Base-by-base conservation (phyloP, 2,113 vertebrate genomes). In the Sorex araneus region DNA sequence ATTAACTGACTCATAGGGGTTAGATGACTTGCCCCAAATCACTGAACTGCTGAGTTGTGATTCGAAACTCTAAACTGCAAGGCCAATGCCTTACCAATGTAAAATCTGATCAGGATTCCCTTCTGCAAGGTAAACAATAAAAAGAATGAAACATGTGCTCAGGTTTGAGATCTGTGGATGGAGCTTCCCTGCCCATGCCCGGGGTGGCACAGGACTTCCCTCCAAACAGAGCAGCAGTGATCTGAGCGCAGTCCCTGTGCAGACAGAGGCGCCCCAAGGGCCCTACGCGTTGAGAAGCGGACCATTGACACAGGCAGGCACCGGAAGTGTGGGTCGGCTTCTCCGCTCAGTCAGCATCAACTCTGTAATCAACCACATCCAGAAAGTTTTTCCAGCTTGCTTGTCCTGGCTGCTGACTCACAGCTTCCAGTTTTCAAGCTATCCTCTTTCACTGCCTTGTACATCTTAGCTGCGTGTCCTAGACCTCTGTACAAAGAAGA, bases 331-430 rank as follows among this genome's bases (percentile, higher is more conserved):
- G 18, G 28, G 40, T 32, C 63, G 3, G 36, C 63, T 77, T 77
- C 89, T 92, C 86, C 28, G 54, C 34, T 60, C 8, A 83, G 32
- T 69, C 19, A 16, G 25, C 23, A 63, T 74, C 84, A 18, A 54
- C 54, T 30, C 54, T 84, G 27, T n/a, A 76, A 64, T 84, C 71
- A 76, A 60, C 76, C 23, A 71, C 81, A 81, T 67, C 11, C 83
- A 67, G 87, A 82, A 95, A 63, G 43, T 13, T 50, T 84, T 40
- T 40, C 47, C 73, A 32, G 40, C 21, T 36, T 36, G 30, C 67
- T 75, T 81, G 74, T 50, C 19, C 91, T 74, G 66, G 34, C 54
- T 45, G 21, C 71, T 66, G 28, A 79, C 85, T 71, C 75, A 43
- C 18, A 28, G 82, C 66, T 78, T 78, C 83, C 43, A 9, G 40